Evolutionary conservation across 2,113 vertebrate species (phyloP).

Genomic region (Ptilonorhynchus violaceus): DNA sequence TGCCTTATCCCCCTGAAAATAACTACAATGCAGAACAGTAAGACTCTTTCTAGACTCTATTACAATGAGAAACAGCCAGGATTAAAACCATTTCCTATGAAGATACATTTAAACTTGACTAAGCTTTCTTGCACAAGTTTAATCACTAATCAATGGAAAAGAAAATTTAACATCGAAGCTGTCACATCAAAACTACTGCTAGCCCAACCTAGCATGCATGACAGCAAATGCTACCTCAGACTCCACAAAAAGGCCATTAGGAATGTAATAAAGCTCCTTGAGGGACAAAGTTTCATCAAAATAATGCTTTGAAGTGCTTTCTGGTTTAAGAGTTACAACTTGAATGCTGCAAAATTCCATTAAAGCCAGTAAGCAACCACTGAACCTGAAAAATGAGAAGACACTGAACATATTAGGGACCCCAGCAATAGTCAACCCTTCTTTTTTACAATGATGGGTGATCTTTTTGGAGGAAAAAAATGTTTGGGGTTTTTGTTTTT

Average conservation of each 20-base stretch:
- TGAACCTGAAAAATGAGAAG: neutral
- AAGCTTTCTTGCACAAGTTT: neutral
- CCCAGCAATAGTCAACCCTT: neutral
- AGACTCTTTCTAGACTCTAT: neutral
- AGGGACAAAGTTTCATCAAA: neutral
- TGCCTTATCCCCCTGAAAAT: neutral
- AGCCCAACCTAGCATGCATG: neutral
- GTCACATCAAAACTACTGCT: neutral
- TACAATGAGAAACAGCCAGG: neutral
- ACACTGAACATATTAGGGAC: neutral
- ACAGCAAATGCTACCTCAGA: neutral
- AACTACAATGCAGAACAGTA: neutral
- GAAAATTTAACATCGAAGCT: neutral
- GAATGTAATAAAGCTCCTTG: neutral
- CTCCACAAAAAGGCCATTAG: neutral
- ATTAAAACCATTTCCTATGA: neutral
- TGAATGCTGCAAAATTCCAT: neutral
- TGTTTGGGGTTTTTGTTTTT: neutral
- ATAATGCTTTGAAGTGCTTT: neutral
- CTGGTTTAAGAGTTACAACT: neutral
- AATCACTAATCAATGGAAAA: neutral
- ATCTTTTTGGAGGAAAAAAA: neutral
- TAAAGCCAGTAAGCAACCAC: neutral
- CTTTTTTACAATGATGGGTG: neutral
- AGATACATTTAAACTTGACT: neutral